Evolutionary conservation across 2,113 vertebrate genomes (phyloP), one percentile per base, ranked within the genome.

Genomic region (Esox niger): DNA sequence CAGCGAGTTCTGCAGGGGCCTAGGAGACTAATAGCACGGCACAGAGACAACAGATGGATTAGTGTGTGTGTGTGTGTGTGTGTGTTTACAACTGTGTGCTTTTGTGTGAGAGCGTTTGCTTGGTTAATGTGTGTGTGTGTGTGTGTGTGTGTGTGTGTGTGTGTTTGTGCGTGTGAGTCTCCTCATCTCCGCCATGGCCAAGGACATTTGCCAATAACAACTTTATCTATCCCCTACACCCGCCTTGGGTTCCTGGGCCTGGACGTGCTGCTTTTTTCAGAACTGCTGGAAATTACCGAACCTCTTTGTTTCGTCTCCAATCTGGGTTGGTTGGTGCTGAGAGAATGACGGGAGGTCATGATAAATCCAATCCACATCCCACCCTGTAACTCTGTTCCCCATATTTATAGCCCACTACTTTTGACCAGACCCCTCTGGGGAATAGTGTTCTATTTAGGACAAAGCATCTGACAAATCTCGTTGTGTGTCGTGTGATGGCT

Each of bases 181-280:
- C 56, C 2, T 11, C 15, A 26, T 26, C 56, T 29, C 56, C 26
- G 29, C 26, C 26, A 58, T 86, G 74, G 90, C 80, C 87, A 88
- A 92, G 93, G 91, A 89, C 90, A 90, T 92, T 93, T 93, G 93
- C 94, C 94, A 96, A 91, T 86, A 94, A 92, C 86, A 94, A 93
- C 92, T 98, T 97, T 97, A 96, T 98, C 95, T 94, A 92, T 91
- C 81, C 88, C 86, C 60, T 93, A 86, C 94, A 95, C 87, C 90
- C 77, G 89, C 87, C 82, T 78, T 75, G 86, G 88, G 83, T 86
- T 91, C 92, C 91, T 43, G 38, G 38, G 38, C 13, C 38, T 17
- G 38, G 93, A 89, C 86, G 86, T 67, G 60, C 43, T 70, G 74
- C 83, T 86, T 76, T 86, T 94, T 92, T 92, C 86, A 8, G 88